Evolutionary conservation across 1,140 invertebrate genomes (phyloP).

Genomic region (Drosophila setifemur): DNA sequence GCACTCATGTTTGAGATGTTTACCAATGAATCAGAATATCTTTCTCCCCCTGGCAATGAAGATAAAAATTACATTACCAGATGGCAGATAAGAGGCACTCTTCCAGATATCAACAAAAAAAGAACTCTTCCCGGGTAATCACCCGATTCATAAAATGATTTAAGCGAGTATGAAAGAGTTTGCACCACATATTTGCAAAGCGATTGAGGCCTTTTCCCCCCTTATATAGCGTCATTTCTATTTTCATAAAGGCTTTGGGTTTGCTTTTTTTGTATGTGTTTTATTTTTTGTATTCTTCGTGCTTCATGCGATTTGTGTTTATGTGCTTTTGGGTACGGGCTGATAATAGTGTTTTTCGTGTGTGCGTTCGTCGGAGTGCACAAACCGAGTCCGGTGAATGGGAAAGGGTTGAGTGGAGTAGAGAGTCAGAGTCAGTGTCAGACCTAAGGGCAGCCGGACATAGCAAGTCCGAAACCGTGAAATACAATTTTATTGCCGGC

Average conservation of each 20-base stretch:
- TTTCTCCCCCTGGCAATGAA: slow-evolving; percentile 22
- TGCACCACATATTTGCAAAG: slow-evolving; percentile 30
- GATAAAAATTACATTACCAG: slow-evolving; percentile 60
- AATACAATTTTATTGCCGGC: not conserved
- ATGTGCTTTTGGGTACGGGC: slow-evolving; percentile 45
- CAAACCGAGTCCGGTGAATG: not conserved
- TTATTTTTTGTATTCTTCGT: slow-evolving; percentile 1
- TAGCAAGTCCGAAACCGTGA: not conserved
- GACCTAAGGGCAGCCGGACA: slow-evolving; percentile 2
- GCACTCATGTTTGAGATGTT: slow-evolving; percentile 28
- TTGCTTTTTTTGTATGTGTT: slow-evolving; percentile 23
- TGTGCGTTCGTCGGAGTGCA: slow-evolving; percentile 30
- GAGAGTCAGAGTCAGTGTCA: not conserved
- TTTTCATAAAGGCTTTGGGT: slow-evolving; percentile 65
- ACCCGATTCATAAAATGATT: slow-evolving; percentile 4
- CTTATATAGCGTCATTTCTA: slow-evolving; percentile 70
- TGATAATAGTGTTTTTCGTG: slow-evolving; percentile 40
- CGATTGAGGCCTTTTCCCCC: slow-evolving; percentile 12
- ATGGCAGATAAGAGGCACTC: slow-evolving; percentile 21
- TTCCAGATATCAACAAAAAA: not conserved
- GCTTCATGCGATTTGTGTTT: slow-evolving; percentile 39
- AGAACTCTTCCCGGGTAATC: slow-evolving; percentile 30
- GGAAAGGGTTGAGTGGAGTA: not conserved
- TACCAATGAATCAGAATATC: slow-evolving; percentile 32
- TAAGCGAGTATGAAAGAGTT: slow-evolving; percentile 14